phyloP scores from a whole-genome alignment of 2,797 vertebrate species.

The Pipistrellus pygmaeus region DNA sequence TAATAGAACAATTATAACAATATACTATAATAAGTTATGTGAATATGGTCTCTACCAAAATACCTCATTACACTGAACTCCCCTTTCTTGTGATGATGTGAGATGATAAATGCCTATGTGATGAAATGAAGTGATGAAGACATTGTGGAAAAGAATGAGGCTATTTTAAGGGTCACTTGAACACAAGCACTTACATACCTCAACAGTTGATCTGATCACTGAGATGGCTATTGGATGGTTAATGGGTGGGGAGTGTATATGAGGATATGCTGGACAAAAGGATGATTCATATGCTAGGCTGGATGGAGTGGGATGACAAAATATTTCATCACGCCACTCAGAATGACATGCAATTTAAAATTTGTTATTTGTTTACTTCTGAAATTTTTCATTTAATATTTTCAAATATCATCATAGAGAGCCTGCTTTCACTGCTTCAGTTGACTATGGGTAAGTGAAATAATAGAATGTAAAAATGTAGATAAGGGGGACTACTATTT shows the following conservation, averaged over 20 bases:
- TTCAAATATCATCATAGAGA: no score
- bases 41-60: background rate
- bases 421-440: no score
- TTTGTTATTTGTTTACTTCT: background rate
- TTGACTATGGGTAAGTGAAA: background rate
- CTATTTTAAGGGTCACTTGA: background rate
- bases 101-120: background rate
- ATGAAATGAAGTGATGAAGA: background rate
- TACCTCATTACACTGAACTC: background rate
- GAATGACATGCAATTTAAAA: background rate
- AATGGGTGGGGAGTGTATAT: background rate
- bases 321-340: background rate
- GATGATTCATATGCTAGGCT: background rate
- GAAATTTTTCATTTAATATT: background rate
- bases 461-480: background rate
- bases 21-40: background rate
- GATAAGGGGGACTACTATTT: background rate
- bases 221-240: background rate
- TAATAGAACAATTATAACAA: no score
- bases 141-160: background rate
- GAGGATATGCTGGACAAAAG: background rate
- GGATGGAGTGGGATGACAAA: background rate
- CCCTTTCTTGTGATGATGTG: background rate
- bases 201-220: background rate
- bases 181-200: background rate